Evolutionary conservation across 2,888 invertebrate species (phyloP), one percentile per base, ranked within the genome.

Genomic region (Cremastobaeus sp.): DNA sequence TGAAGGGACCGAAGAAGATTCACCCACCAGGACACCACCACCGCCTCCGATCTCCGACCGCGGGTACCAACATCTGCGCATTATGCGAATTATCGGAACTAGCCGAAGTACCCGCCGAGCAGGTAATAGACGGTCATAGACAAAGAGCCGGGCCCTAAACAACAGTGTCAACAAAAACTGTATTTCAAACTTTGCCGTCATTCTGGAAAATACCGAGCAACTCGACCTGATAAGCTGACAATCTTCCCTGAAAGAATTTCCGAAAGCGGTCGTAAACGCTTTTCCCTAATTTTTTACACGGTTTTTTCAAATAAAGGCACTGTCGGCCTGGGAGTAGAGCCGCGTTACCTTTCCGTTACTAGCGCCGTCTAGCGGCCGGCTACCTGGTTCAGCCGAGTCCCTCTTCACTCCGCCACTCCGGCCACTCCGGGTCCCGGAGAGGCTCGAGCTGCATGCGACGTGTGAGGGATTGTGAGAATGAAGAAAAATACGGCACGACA

Each of bases 301-400:
- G n/a, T n/a, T n/a, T n/a, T n/a, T n/a, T n/a, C n/a, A n/a, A n/a
- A n/a, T n/a, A n/a, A n/a, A n/a, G n/a, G n/a, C n/a, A n/a, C n/a
- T n/a, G n/a, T n/a, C n/a, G n/a, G n/a, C n/a, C n/a, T n/a, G n/a
- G n/a, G 59, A 34, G 32, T 41, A 50, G 43, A 52, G 32, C 50
- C 45, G 32, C 65, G 47, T 17, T 54, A 11, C 28, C 43, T 39
- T 20, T 25, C 78, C n/a, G n/a, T 18, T 30, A 55, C 43, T 43
- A 82, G 80, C 82, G 83, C 82, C 83, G 73, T 81, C 75, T 77
- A 77, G 82, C 79, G 82, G 82, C 80, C 74, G 73, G 77, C 74
- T 52, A 70, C 54, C 74, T n/a, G n/a, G 78, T 77, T 80, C 81
- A 78, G 52, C 78, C 76, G 62, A 65, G 59, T 79, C 81, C 80